phyloP scores from a whole-genome alignment of 2,888 invertebrate genomes.

The Merodon equestris region DNA sequence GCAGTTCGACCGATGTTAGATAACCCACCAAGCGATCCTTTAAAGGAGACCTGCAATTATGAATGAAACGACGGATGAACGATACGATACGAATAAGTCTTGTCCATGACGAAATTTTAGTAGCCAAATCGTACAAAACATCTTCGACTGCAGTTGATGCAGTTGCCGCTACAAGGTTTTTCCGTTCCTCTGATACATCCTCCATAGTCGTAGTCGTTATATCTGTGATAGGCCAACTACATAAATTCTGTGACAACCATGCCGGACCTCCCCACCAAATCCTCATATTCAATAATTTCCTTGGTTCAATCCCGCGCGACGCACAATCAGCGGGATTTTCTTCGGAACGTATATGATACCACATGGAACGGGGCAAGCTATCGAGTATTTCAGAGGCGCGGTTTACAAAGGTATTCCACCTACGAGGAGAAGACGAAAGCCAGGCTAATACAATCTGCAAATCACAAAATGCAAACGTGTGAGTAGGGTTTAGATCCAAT shows the following conservation, averaged over 20 bases:
- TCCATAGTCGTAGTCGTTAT: neutral
- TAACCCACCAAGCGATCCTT: neutral
- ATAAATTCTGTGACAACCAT: conserved; percentile 4
- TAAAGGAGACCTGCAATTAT: neutral
- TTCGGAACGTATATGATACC: conserved; percentile 64
- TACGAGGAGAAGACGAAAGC: conserved; percentile 60
- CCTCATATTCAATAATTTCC: conserved; percentile 32
- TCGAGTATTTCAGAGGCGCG: conserved; percentile 64
- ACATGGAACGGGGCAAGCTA: conserved; percentile 11
- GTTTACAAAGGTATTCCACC: conserved; percentile 24
- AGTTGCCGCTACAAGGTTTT: neutral
- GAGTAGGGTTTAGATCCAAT: neutral
- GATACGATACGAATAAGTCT: conserved; percentile 10
- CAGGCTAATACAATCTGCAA: conserved; percentile 66
- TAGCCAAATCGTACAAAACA: neutral
- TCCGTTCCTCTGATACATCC: neutral
- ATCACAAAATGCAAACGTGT: conserved; percentile 52
- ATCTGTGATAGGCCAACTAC: neutral
- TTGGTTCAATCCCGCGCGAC: conserved; percentile 63
- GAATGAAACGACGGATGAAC: conserved; percentile 6
- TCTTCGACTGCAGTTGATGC: neutral
- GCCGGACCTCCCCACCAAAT: conserved; percentile 27
- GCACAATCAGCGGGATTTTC: conserved; percentile 69
- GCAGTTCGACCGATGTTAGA: neutral
- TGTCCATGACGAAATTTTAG: conserved; percentile 15